phyloP scores from a whole-genome alignment of 2,113 vertebrate species.

The Gadus chalcogrammus region DNA sequence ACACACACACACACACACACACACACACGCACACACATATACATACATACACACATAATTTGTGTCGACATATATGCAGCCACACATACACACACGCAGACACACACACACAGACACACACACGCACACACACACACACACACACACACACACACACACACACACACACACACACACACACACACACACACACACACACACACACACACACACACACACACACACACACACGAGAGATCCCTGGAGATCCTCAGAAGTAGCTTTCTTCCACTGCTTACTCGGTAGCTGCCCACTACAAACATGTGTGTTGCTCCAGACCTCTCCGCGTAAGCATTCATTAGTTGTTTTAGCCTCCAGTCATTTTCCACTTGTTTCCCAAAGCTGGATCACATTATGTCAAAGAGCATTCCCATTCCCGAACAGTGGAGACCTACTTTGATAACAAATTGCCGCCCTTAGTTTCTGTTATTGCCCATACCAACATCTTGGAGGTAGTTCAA shows the following conservation, averaged over 20 bases:
- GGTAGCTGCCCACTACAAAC: slow-evolving; percentile 59
- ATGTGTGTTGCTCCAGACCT: slow-evolving; percentile 64
- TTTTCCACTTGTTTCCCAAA: slow-evolving; percentile 76
- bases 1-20: too few relatives aligned
- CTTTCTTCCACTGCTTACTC: slow-evolving; percentile 36
- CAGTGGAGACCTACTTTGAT: slow-evolving; percentile 64
- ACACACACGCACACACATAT: too few relatives aligned
- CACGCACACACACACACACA: too few relatives aligned
- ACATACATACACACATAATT: too few relatives aligned
- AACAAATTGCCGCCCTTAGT: slow-evolving; percentile 60
- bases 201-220: slow-evolving; percentile 11
- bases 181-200: slow-evolving; percentile 6
- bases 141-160: too few relatives aligned
- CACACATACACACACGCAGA: too few relatives aligned
- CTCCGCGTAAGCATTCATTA: slow-evolving; percentile 67
- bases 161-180: neutral
- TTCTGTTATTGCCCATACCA: slow-evolving; percentile 46
- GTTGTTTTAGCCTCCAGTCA: slow-evolving; percentile 65
- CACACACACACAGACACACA: too few relatives aligned
- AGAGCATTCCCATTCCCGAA: slow-evolving; percentile 59
- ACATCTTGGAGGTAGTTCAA: slow-evolving; percentile 55
- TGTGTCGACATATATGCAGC: too few relatives aligned
- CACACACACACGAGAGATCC: slow-evolving; percentile 6
- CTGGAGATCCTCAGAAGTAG: slow-evolving; percentile 17
- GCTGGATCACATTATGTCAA: slow-evolving; percentile 71